Evolutionary conservation across 1,140 invertebrate genomes (phyloP).

Genomic region (Heliconius eleuchia): DNA sequence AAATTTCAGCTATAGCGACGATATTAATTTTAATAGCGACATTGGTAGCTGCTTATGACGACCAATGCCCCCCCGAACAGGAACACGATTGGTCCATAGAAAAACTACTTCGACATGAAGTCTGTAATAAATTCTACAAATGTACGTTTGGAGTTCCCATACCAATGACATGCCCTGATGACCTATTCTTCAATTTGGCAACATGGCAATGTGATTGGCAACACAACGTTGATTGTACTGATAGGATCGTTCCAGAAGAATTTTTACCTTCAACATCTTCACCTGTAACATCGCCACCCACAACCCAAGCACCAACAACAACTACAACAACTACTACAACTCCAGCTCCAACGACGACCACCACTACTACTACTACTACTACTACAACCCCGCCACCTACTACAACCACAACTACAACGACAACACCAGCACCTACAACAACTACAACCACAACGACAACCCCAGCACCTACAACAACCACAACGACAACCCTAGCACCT

Average conservation of each 20-base stretch:
- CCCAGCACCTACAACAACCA: slow-evolving; percentile 23
- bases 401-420: slow-evolving; percentile 21
- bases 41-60: slow-evolving; percentile 26
- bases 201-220: slow-evolving; percentile 82
- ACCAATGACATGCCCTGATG: slow-evolving; percentile 76
- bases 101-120: slow-evolving; percentile 70
- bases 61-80: slow-evolving; percentile 56
- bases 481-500: slow-evolving; percentile 27
- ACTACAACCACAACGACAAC: slow-evolving; percentile 26
- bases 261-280: slow-evolving; percentile 14
- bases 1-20: slow-evolving; percentile 30
- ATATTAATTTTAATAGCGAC: slow-evolving; percentile 34
- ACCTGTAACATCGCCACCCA: slow-evolving; percentile 5
- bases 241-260: slow-evolving; percentile 49
- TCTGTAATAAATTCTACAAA: slow-evolving; percentile 83
- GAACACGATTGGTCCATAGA: slow-evolving; percentile 52
- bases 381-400: slow-evolving; percentile 19
- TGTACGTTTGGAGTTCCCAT: slow-evolving; percentile 79
- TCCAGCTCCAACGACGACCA: slow-evolving; percentile 20
- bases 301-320: slow-evolving; percentile 22
- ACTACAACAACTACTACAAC: slow-evolving; percentile 23
- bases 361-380: slow-evolving; percentile 30
- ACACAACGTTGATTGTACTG: slow-evolving; percentile 73
- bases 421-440: slow-evolving; percentile 28
- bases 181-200: slow-evolving; percentile 81